Evolutionary conservation across 37 sponge, comb jelly and placozoan species (phyloP).

Genomic region (Hexactinellida sp.): DNA sequence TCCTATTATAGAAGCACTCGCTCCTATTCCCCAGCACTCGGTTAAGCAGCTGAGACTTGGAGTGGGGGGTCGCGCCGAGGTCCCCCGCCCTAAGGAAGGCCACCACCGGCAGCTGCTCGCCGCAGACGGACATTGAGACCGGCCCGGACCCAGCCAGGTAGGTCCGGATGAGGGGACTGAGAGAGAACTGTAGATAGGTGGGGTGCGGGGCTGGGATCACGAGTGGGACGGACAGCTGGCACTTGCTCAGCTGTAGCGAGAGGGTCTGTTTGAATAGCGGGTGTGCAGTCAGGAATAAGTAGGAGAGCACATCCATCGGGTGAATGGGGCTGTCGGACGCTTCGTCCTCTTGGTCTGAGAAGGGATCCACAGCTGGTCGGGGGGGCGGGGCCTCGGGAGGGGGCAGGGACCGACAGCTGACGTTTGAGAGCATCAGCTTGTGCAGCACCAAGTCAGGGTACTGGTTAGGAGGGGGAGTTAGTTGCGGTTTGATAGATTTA

Average conservation of each 20-base stretch:
- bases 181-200: neutral
- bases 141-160: neutral
- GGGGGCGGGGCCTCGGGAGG: neutral
- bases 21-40: neutral
- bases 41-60: neutral
- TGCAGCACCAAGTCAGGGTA: neutral
- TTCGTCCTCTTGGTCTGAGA: neutral
- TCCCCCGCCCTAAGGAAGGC: neutral
- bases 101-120: neutral
- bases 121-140: neutral
- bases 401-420: neutral
- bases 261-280: neutral
- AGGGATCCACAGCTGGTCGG: neutral
- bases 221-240: neutral
- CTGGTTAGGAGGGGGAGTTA: neutral
- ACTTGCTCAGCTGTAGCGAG: neutral
- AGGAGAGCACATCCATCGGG: conserved; percentile 7
- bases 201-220: neutral
- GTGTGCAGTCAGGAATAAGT: neutral
- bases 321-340: neutral
- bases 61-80: neutral
- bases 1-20: conserved; percentile 1
- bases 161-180: neutral
- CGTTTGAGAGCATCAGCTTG: neutral
- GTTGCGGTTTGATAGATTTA: neutral